A percentile compares a stretch with the other conserved stretches of the same genome.
These are phyloP conservation scores for Perithous albicinctus DNA, from an alignment of 2,888 invertebrate genomes.

Conservation along the genomic window DNA sequence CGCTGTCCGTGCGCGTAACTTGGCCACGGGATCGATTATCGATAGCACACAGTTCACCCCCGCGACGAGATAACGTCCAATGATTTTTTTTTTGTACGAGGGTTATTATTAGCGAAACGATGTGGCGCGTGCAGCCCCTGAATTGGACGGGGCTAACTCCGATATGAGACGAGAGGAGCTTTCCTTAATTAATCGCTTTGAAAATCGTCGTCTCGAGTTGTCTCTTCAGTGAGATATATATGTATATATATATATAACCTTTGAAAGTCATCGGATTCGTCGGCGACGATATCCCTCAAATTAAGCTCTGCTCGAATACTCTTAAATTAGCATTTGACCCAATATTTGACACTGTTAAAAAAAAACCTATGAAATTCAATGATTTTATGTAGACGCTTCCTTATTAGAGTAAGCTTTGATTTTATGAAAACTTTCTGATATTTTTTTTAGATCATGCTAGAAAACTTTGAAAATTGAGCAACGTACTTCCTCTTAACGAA, in stretches of 20 bases:
- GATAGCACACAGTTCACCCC: constrained; percentile 53
- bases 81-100: constrained; percentile 8
- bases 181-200: constrained; percentile 53
- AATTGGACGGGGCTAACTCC: constrained; percentile 23
- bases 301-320: constrained; percentile 4
- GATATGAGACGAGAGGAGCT: constrained; percentile 26
- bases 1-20: constrained; percentile 5
- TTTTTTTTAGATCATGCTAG: too few relatives aligned
- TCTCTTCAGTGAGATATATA: constrained; percentile 4
- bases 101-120: constrained; percentile 58
- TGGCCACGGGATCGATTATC: constrained; percentile 60
- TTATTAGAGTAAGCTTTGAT: too few relatives aligned
- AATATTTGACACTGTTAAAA: neutral
- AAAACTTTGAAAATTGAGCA: too few relatives aligned
- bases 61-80: constrained; percentile 56
- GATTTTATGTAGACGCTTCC: neutral
- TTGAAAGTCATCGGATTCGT: constrained; percentile 20
- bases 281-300: constrained; percentile 3
- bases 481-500: too few relatives aligned
- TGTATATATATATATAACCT: too few relatives aligned
- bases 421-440: too few relatives aligned
- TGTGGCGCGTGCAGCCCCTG: constrained; percentile 17
- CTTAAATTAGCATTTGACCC: constrained; percentile 38
- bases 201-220: constrained; percentile 36
- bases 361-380: neutral